Evolutionary conservation across 2,797 vertebrate genomes (phyloP), one percentile per base, ranked within the genome.

Genomic region (Parauchenoglanis ngamensis): DNA sequence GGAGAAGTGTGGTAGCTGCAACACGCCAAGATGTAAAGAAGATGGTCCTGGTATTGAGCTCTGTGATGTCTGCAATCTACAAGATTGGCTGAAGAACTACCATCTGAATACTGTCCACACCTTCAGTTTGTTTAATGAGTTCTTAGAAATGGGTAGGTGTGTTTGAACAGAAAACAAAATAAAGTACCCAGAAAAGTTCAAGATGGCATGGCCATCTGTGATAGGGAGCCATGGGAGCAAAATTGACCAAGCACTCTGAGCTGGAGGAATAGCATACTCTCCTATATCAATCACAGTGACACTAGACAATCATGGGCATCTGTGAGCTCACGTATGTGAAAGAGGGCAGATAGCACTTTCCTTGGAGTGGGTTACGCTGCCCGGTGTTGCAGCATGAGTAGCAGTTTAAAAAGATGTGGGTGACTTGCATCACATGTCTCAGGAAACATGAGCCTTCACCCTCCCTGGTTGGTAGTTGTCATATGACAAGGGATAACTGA

Each of bases 91-190:
- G 86, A 89, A 25, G 1, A 98, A 99, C 93, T 98, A 98, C 10
- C 89, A 92, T 2, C 94, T 98, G 91, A 95, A 90, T 0, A 13
- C 93, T 0, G 94, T 97, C 4, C 89, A 97, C 7, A 0, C 87
- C 88, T 98, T 97, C 94, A 97, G 96, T 91, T 93, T 99, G 87
- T 98, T 99, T 46, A 95, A 98, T 0, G 98, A 99, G 92, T 98
- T 96, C 92, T 87, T 98, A 93, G 98, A 99, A 91, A 99, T 99
- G 95, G 97, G 97, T 98, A 92, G 2, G 89, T 90, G 84, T 84
- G 46, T 84, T 8, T 44, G 6, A 72, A 12, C 40, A 56, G 13
- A 46, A 7, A 44, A 17, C 15, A 11, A 35, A 28, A 28, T 3
- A 28, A 52, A 28, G 28, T 44, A 72, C 1, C 8, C 2, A 40